Percentiles rank a stretch among this genome's conserved stretches.
Evolutionary conservation across 2,113 vertebrate species (phyloP).

Genomic region (Gulo gulo): DNA sequence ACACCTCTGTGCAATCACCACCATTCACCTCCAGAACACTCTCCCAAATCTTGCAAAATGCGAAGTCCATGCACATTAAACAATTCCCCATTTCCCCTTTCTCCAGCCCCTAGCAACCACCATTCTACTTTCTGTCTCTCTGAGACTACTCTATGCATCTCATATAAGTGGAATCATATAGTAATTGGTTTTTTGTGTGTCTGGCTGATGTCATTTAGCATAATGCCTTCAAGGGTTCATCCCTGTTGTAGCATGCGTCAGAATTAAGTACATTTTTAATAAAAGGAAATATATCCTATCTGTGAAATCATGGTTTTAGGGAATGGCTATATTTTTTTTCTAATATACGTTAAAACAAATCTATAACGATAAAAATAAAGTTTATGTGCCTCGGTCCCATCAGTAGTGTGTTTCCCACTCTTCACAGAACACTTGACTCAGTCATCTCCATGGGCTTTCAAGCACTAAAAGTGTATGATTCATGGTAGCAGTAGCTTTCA

Average conservation of each 20-base stretch:
- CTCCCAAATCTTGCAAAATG: not conserved
- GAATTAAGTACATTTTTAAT: not conserved
- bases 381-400: not conserved
- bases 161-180: not conserved
- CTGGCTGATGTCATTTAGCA: constrained; percentile 22
- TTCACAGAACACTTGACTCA: not conserved
- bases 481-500: not conserved
- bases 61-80: not conserved
- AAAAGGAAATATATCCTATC: not conserved
- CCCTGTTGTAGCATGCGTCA: not conserved
- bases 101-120: not conserved
- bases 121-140: not conserved
- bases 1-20: not conserved
- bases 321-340: not conserved
- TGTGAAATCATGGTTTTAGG: not conserved
- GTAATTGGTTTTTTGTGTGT: not conserved
- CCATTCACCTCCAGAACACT: not conserved
- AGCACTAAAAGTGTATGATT: not conserved
- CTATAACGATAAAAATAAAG: not conserved
- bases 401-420: not conserved
- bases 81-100: not conserved
- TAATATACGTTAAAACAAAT: not conserved
- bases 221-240: not conserved
- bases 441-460: not conserved
- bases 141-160: not conserved